Conservation (phyloP, 2,797 vertebrate genomes). For the Falco peregrinus region DNA sequence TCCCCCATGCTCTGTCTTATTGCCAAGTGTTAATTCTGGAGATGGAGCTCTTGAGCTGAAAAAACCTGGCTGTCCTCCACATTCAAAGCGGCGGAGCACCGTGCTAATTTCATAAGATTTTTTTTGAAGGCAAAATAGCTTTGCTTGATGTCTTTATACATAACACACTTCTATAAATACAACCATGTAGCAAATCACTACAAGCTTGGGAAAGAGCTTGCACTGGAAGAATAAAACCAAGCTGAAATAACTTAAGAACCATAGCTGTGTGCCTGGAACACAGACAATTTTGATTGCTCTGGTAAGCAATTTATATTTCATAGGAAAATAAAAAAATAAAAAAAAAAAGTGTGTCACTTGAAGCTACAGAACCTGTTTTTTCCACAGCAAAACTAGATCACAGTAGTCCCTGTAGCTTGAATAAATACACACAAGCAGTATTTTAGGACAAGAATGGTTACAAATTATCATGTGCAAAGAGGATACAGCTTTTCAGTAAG, state of each 20-base stretch:
- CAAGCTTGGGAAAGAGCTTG: background rate
- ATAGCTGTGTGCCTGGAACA: background rate
- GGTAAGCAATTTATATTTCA: background rate
- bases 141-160: background rate
- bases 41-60: background rate
- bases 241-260: background rate
- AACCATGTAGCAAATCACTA: background rate
- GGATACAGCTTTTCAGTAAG: background rate
- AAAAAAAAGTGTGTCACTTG: background rate
- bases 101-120: background rate
- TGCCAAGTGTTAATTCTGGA: background rate
- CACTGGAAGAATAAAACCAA: background rate
- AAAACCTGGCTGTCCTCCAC: background rate
- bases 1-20: background rate
- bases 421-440: background rate
- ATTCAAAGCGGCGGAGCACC: background rate
- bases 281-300: rapidly evolving
- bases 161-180: background rate
- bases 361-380: background rate
- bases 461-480: background rate
- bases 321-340: background rate
- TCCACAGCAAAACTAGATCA: background rate
- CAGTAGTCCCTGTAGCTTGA: background rate
- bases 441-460: background rate
- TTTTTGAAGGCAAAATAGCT: background rate